Percentiles rank a stretch among this genome's conserved stretches.
Evolutionary conservation across 2,113 vertebrate species (phyloP).

Genomic region (Dicerorhinus sumatrensis): DNA sequence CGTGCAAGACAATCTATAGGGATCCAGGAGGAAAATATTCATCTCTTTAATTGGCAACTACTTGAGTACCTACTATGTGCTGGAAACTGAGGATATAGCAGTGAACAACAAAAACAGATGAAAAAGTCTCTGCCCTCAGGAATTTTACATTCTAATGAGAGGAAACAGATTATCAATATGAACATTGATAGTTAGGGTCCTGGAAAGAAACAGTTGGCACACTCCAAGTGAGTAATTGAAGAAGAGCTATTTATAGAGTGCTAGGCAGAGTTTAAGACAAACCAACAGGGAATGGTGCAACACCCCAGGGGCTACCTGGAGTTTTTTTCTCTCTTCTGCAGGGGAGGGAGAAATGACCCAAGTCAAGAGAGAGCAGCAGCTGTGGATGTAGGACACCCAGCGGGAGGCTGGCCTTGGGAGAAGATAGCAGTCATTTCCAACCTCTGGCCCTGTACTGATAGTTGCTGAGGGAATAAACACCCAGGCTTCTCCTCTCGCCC

Average conservation of each 20-base stretch:
- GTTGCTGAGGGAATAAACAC: neutral
- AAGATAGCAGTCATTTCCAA: neutral
- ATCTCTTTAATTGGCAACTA: neutral
- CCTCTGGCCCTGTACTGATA: neutral
- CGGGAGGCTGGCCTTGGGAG: neutral
- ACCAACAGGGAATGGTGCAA: neutral
- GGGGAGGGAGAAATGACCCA: neutral
- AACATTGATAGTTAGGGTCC: neutral
- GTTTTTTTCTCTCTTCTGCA: neutral
- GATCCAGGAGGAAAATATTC: neutral
- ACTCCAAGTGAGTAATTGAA: neutral
- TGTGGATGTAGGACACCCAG: neutral
- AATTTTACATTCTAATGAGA: neutral
- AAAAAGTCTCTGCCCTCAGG: neutral
- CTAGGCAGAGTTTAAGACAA: neutral
- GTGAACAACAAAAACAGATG: neutral
- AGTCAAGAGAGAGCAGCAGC: neutral
- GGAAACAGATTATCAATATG: neutral
- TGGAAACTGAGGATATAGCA: neutral
- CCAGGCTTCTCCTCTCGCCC: fast-evolving
- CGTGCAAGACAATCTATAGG: neutral
- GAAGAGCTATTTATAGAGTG: neutral
- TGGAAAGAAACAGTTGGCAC: neutral
- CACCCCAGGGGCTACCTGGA: no score
- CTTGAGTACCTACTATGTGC: neutral